Percentiles rank a stretch among this genome's conserved stretches.
These are phyloP conservation scores for Dermochelys coriacea DNA, from an alignment of 2,797 vertebrate species.

Conservation along the genomic window DNA sequence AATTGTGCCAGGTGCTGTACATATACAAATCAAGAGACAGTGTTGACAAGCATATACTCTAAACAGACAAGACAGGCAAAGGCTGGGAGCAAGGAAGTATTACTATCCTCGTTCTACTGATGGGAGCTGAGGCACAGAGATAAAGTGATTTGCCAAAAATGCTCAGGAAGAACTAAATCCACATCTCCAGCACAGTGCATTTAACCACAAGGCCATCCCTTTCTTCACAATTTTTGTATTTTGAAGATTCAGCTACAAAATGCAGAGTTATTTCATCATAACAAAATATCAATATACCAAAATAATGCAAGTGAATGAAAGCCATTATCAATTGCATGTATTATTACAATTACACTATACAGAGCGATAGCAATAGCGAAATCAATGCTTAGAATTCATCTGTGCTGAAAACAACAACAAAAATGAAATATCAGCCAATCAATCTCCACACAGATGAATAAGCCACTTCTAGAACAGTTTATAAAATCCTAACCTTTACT, in stretches of 20 bases:
- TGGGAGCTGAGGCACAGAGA: neutral
- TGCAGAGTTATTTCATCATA: neutral
- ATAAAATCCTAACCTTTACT: too few species aligned
- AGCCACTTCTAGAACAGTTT: too few species aligned
- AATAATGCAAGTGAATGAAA: neutral
- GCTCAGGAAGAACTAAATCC: neutral
- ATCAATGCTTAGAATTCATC: neutral
- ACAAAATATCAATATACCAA: neutral
- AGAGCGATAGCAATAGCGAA: neutral
- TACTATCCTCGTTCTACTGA: too few species aligned
- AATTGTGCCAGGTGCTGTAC: fast-evolving
- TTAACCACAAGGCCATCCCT: neutral
- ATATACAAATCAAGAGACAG: fast-evolving
- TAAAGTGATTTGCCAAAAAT: neutral
- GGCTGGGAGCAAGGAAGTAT: neutral
- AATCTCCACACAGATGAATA: too few species aligned
- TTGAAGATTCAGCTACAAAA: neutral
- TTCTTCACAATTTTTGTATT: neutral
- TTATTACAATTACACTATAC: neutral
- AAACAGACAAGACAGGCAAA: neutral
- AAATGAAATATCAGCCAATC: too few species aligned
- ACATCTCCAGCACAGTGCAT: neutral
- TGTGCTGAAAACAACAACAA: neutral
- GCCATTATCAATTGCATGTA: neutral
- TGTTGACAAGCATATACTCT: neutral